Percentiles rank a stretch among this genome's conserved stretches.
Evolutionary conservation across 92 coral and sea anemone genomes (phyloP).

Genomic region (Meandrina meandrites): DNA sequence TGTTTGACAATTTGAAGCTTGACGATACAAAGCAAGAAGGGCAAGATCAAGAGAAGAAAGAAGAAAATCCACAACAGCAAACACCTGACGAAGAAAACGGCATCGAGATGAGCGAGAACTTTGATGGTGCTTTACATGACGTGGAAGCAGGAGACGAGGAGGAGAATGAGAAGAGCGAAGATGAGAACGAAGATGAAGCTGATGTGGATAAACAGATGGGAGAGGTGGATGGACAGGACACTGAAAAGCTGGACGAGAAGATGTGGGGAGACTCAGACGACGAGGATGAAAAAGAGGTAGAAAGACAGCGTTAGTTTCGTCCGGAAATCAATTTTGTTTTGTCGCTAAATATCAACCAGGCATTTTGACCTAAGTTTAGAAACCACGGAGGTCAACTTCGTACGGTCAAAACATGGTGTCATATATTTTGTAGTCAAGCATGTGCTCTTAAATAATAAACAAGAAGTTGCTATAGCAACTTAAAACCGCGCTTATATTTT

Average conservation of each 20-base stretch:
- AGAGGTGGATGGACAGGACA: slow-evolving; percentile 87
- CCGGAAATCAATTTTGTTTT: not conserved
- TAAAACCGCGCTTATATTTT: no score
- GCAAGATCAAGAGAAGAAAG: slow-evolving; percentile 67
- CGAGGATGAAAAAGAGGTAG: slow-evolving; percentile 76
- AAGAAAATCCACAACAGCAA: slow-evolving; percentile 71
- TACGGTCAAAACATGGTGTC: not conserved
- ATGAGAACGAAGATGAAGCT: slow-evolving; percentile 65
- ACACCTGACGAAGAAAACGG: slow-evolving; percentile 94
- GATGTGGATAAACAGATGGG: slow-evolving; percentile 97
- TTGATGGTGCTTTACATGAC: slow-evolving; percentile 90
- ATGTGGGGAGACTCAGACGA: slow-evolving; percentile 99
- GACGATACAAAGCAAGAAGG: slow-evolving; percentile 85
- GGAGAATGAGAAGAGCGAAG: slow-evolving; percentile 61
- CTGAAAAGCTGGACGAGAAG: slow-evolving; percentile 87
- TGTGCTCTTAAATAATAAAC: no score
- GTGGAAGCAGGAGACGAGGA: slow-evolving; percentile 71
- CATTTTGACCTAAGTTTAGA: not conserved
- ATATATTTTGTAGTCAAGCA: not conserved
- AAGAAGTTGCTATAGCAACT: no score
- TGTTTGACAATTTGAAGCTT: slow-evolving; percentile 39
- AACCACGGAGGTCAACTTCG: not conserved
- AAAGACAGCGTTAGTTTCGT: not conserved
- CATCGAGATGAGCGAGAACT: slow-evolving; percentile 96
- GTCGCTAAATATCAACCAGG: not conserved